Conservation (phyloP, 2,113 vertebrate genomes). For the Sakesphorus luctuosus region DNA sequence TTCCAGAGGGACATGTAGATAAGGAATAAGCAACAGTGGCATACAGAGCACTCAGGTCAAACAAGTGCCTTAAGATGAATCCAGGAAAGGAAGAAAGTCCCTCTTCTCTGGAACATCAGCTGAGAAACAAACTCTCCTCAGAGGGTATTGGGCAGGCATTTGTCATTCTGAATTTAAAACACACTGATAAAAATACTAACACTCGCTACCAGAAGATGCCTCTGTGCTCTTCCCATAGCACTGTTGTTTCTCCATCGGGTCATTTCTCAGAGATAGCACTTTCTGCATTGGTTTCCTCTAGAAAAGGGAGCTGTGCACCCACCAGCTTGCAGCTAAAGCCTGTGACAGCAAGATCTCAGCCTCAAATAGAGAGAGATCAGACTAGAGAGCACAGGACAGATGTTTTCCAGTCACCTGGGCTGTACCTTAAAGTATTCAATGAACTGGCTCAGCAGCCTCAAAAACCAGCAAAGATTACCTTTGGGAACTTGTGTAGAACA, state of each 20-base stretch:
- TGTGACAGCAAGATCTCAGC: neutral
- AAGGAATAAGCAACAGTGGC: neutral
- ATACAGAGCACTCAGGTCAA: neutral
- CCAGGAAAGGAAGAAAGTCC: neutral
- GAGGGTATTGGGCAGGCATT: neutral
- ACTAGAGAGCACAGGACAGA: neutral
- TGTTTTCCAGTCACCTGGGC: neutral
- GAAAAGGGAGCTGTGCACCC: slow-evolving; percentile 2
- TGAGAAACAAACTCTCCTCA: neutral
- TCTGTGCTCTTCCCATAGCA: neutral
- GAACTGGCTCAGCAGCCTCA: neutral
- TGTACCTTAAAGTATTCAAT: neutral
- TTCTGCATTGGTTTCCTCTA: neutral
- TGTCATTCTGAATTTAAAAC: neutral
- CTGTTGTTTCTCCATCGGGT: neutral
- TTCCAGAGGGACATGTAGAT: neutral
- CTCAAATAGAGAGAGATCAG: neutral
- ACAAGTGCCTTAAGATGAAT: neutral
- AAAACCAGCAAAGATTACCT: neutral
- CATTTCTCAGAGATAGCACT: neutral
- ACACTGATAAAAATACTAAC: slow-evolving; percentile 12
- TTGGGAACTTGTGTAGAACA: neutral
- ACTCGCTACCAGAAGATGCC: slow-evolving; percentile 1
- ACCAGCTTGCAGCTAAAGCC: slow-evolving; percentile 23
- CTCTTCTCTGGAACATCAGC: neutral